Evolutionary conservation across 2,888 invertebrate species (phyloP), one percentile per base, ranked within the genome.

Genomic region (Panopea generosa): DNA sequence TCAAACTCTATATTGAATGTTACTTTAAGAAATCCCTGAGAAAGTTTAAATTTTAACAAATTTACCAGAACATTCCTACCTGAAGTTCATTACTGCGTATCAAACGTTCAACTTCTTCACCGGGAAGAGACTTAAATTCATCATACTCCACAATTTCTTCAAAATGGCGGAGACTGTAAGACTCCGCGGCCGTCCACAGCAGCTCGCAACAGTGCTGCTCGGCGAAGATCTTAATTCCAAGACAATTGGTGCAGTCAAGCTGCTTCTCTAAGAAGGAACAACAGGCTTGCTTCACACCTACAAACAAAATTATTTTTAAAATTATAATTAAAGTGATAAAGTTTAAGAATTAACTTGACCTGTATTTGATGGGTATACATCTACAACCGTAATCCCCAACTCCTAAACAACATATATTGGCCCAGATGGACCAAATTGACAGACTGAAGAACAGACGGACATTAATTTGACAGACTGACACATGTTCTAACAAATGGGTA

Each of bases 161-260:
- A 80, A 91, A 91, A 55, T 90, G 86, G 43, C 90, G 85, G 45
- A 86, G 84, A 29, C 90, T 85, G 78, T 83, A 92, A 1, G 80
- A 75, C 69, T 91, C 89, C 14, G 92, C 89, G 6, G 91, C 91
- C 22, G 82, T 75, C 67, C 86, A 77, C 55, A 92, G 82, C 14
- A 77, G 70, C 11, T 84, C 79, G 78, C 92, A 92, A 59, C 85
- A 84, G 68, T 92, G 92, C 61, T 88, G 88, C 75, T 92, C 92
- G 49, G 92, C 92, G 84, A 92, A 92, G n/a, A 90, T 87, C 61
- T 90, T 89, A 47, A 92, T 92, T 0, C 92, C 92, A 3, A 92
- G 85, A 68, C 92, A 91, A 81, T 92, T 92, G 43, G 90, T 86
- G 22, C 89, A 88, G 77, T 92, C 91, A 14, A 92, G 82, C 74